Conservation (phyloP, 2,797 vertebrate species). For the Mormyrops attenuatus region DNA sequence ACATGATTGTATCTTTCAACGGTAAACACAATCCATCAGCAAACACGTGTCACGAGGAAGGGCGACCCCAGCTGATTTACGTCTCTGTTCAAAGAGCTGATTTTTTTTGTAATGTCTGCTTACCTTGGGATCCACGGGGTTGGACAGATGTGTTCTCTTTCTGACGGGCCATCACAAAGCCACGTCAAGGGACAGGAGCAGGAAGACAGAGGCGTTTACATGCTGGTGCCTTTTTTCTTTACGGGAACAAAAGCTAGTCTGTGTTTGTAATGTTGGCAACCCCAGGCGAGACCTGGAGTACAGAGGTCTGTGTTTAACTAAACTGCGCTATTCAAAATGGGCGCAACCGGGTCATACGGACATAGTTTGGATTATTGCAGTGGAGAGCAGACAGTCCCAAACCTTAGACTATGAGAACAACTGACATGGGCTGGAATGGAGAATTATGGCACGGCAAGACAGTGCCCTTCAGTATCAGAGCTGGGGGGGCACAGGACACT, state of each 20-base stretch:
- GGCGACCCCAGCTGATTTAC: background rate
- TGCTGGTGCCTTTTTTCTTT: background rate
- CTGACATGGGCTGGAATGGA: background rate
- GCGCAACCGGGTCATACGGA: background rate
- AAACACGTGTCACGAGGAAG: background rate
- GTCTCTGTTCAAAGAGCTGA: background rate
- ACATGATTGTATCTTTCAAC: background rate
- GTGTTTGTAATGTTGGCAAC: background rate
- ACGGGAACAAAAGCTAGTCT: background rate
- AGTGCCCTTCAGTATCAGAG: background rate
- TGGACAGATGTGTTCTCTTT: background rate
- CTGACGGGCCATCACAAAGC: background rate
- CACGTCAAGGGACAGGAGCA: background rate
- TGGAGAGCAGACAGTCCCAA: background rate
- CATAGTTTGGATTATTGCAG: background rate
- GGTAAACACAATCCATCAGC: conserved; percentile 3
- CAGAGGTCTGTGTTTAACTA: background rate
- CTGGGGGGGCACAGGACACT: background rate
- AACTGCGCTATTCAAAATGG: background rate
- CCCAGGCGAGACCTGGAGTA: background rate
- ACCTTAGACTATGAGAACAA: background rate
- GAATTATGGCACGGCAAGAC: background rate
- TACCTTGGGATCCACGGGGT: background rate
- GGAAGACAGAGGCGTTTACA: background rate
- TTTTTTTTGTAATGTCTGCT: background rate